Conservation (phyloP, 2,888 invertebrate genomes). For the Clanis bilineata region DNA sequence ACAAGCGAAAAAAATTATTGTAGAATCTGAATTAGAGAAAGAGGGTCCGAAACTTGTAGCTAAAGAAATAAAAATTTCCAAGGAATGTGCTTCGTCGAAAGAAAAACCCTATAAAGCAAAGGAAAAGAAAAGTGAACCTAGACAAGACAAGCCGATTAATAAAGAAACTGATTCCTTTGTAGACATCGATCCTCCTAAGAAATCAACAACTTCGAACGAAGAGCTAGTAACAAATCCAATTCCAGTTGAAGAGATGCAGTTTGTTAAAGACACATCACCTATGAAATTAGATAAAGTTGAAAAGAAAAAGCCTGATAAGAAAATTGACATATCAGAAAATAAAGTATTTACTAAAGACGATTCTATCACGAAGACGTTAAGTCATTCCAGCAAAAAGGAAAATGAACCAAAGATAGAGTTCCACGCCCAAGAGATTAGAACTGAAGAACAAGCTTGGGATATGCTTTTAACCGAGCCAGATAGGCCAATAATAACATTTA, state of each 20-base stretch:
- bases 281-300: slow-evolving; percentile 24
- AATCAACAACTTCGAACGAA: not conserved
- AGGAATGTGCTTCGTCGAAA: not conserved
- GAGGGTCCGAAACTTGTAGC: not conserved
- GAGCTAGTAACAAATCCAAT: not conserved
- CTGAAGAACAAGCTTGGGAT: slow-evolving; percentile 75
- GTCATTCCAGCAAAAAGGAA: not conserved
- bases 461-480: slow-evolving; percentile 64
- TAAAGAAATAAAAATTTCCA: slow-evolving; percentile 1
- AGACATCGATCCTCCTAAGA: slow-evolving; percentile 12
- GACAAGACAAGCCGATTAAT: not conserved
- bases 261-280: slow-evolving; percentile 14
- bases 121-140: slow-evolving; percentile 19
- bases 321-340: not conserved
- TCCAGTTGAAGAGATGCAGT: not conserved
- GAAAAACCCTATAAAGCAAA: slow-evolving; percentile 12
- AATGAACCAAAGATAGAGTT: not conserved
- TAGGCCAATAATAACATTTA: slow-evolving; percentile 39
- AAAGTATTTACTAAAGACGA: not conserved
- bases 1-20: not conserved
- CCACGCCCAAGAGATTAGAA: slow-evolving; percentile 46
- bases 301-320: slow-evolving; percentile 18
- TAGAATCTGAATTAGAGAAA: not conserved
- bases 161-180: slow-evolving; percentile 1
- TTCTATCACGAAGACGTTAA: not conserved